Base-by-base conservation (phyloP, 2,888 invertebrate species). In the Alentia gelatinosa region DNA sequence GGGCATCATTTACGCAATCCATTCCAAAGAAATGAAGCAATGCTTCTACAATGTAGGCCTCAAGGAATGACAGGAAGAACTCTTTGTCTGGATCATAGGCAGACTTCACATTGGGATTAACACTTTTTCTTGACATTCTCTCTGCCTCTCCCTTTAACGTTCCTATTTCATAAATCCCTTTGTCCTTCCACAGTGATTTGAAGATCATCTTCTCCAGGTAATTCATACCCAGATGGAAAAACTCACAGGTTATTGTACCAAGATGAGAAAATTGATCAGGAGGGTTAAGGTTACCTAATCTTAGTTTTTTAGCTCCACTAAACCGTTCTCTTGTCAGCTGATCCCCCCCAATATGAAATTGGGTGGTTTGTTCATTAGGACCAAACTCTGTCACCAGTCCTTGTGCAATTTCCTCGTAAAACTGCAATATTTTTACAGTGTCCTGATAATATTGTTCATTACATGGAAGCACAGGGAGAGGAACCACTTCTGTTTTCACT, bases 11-110 rank as follows among this genome's bases (percentile, higher is more conserved):
- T 37, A 63, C 1, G 5, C 30, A 19, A 23, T 89, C 89, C 89
- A 89, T 89, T 7, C 56, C 89, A 63, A 89, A 89, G 68, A 63
- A 89, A 9, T 89, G 37, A 9, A 89, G 26, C 9, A 68, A 37
- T 3, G 56, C 89, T 68, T 89, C 89, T 0, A 89, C 68, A 19
- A 89, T 47, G 39, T 56, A 15, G 33, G 89, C 37, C 4, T 30
- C 7, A n/a, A 12, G 4, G 35, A 37, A 89, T 5, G 23, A 35
- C 63, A 63, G 3, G 19, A 89, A 56, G 39, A 37, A 89, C 9
- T 56, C 33, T 33, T 68, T 68, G 26, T 68, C 68, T 15, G 68
- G 30, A 3, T 68, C 68, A 15, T 68, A 68, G 30, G 68, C 68
- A 3, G n/a, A 30, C 12, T 26, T 12, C 1, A 56, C 89, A 23